These are phyloP conservation scores for Macrophya alboannulata DNA, from an alignment of 2,888 invertebrate genomes.

Conservation along the genomic window DNA sequence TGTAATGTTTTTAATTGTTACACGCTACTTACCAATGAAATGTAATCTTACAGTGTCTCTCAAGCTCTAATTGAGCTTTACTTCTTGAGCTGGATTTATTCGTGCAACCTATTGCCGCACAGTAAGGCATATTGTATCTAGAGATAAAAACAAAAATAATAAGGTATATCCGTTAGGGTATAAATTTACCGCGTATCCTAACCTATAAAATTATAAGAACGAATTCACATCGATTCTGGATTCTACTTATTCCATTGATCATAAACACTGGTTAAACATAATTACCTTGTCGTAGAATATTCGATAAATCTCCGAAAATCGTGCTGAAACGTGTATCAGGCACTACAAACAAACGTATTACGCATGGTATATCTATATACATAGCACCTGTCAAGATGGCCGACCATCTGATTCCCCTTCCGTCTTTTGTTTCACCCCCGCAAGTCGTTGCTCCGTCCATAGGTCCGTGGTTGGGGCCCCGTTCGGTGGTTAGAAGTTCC, in stretches of 20 bases:
- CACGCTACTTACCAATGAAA: conserved; percentile 22
- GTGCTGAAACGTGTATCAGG: not conserved
- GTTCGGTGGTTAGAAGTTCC: no score
- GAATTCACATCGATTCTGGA: not conserved
- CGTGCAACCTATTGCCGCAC: conserved; percentile 14
- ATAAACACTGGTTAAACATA: no score
- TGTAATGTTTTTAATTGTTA: not conserved
- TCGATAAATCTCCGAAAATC: not conserved
- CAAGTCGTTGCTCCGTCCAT: not conserved
- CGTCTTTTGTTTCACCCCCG: not conserved
- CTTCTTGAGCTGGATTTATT: conserved; percentile 18
- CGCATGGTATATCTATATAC: not conserved
- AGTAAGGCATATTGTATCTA: conserved; percentile 7
- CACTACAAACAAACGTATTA: no score
- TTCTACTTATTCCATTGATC: no score
- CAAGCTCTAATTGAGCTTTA: conserved; percentile 23
- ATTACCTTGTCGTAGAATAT: no score
- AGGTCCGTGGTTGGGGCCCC: no score
- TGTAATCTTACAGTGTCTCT: not conserved
- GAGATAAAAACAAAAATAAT: not conserved
- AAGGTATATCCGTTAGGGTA: not conserved
- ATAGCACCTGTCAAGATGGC: not conserved
- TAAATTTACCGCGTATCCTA: not conserved
- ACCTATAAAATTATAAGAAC: conserved; percentile 3
- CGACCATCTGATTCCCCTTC: not conserved